Conservation (phyloP, 2,888 invertebrate genomes). For the Thereva nobilitata region DNA sequence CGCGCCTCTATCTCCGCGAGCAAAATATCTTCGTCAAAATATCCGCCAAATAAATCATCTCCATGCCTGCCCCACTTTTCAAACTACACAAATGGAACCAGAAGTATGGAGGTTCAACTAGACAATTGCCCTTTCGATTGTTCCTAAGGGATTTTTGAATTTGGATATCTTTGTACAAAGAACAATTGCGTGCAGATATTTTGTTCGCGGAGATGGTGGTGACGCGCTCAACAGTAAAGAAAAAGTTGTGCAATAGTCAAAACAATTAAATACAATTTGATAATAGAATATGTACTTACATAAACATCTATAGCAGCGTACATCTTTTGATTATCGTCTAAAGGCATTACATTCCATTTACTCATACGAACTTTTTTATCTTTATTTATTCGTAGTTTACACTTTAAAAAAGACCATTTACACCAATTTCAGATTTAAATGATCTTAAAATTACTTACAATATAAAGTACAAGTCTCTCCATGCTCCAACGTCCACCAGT, state of each 20-base stretch:
- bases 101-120: too few relatives aligned
- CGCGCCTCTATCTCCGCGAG: too few relatives aligned
- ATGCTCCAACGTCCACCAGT: slow-evolving; percentile 65
- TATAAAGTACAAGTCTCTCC: slow-evolving; percentile 61
- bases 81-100: too few relatives aligned
- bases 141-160: too few relatives aligned
- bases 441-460: slow-evolving; percentile 54
- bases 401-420: slow-evolving; percentile 51
- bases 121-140: too few relatives aligned
- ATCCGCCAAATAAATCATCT: too few relatives aligned
- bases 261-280: background rate
- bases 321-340: slow-evolving; percentile 61
- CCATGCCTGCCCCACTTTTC: too few relatives aligned
- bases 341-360: slow-evolving; percentile 65
- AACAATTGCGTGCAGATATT: background rate
- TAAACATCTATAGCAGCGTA: slow-evolving; percentile 71
- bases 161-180: background rate
- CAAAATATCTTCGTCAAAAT: too few relatives aligned
- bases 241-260: background rate
- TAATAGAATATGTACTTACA: slow-evolving; percentile 57
- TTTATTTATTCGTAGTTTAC: slow-evolving; percentile 62
- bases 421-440: slow-evolving; percentile 13
- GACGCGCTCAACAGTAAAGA: too few relatives aligned
- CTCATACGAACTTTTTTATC: slow-evolving; percentile 64
- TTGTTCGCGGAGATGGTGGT: too few relatives aligned